These are phyloP conservation scores for Meiosimyza decipiens DNA, from an alignment of 2,888 invertebrate species.

Conservation along the genomic window DNA sequence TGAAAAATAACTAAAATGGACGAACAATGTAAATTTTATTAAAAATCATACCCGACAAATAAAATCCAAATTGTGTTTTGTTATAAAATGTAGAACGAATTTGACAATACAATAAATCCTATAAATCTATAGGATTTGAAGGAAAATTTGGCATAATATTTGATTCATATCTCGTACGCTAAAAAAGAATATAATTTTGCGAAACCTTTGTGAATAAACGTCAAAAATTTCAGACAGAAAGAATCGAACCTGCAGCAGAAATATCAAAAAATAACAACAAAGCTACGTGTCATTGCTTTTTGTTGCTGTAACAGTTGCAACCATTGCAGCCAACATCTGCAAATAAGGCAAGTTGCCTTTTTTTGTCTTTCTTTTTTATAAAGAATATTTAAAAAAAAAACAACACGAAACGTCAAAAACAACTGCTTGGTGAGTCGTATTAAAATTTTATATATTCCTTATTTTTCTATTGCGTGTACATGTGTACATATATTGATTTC, in stretches of 20 bases:
- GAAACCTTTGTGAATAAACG: too few relatives aligned
- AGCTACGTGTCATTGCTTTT: too few relatives aligned
- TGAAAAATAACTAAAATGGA: slow-evolving; percentile 39
- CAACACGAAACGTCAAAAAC: slow-evolving; percentile 18
- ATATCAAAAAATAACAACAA: too few relatives aligned
- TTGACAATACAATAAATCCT: slow-evolving; percentile 10
- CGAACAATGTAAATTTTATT: slow-evolving; percentile 25
- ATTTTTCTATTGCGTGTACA: not conserved
- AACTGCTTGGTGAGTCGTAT: not conserved
- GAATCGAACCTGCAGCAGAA: too few relatives aligned
- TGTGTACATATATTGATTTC: too few relatives aligned
- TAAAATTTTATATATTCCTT: not conserved
- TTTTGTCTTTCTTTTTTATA: too few relatives aligned
- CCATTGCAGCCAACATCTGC: too few relatives aligned
- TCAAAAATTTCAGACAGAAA: too few relatives aligned
- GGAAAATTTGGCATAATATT: not conserved
- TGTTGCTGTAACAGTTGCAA: too few relatives aligned
- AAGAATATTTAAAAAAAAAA: too few relatives aligned
- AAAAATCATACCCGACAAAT: not conserved
- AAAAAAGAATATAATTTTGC: too few relatives aligned
- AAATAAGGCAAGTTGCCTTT: too few relatives aligned
- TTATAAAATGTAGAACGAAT: slow-evolving; percentile 11
- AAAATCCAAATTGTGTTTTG: not conserved
- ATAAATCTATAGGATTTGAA: slow-evolving; percentile 24
- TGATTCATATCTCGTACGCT: not conserved